Percentiles rank a stretch among this genome's conserved stretches.
Evolutionary conservation across 2,888 invertebrate species (phyloP).

Genomic region (Artemia sp.): DNA sequence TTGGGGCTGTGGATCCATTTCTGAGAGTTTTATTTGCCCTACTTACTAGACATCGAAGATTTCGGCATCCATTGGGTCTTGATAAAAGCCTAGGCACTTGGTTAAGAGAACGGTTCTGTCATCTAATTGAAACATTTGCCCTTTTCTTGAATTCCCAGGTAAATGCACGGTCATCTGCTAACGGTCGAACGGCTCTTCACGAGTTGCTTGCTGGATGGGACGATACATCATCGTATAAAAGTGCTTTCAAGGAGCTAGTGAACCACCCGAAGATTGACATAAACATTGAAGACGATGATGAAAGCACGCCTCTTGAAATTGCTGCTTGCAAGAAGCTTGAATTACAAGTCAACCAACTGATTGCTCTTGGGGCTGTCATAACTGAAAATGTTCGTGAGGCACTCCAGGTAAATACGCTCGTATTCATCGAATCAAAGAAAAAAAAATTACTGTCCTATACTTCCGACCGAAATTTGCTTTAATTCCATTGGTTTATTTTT

Average conservation of each 20-base stretch:
- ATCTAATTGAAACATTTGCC: no score
- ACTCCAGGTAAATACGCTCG: neutral
- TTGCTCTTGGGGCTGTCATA: constrained; percentile 16
- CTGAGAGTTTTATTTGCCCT: no score
- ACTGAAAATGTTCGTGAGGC: constrained; percentile 8
- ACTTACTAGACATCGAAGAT: no score
- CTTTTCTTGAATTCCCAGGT: neutral
- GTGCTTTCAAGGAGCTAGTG: constrained; percentile 19
- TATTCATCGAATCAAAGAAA: no score
- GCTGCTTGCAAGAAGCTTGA: constrained; percentile 18
- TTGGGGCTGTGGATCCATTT: no score
- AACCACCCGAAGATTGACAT: constrained; percentile 19
- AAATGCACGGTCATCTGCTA: constrained; percentile 15
- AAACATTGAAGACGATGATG: constrained; percentile 21
- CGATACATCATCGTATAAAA: constrained; percentile 10
- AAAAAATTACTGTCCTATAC: no score
- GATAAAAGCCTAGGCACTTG: no score
- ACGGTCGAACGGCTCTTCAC: constrained; percentile 20
- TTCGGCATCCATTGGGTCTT: no score
- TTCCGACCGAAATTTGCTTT: no score
- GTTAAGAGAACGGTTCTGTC: no score
- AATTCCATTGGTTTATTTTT: no score
- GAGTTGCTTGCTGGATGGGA: constrained; percentile 19
- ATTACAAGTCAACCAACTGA: constrained; percentile 17
- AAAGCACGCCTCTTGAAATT: constrained; percentile 19